phyloP scores from a whole-genome alignment of 2,113 vertebrate genomes.

The Manacus vitellinus region DNA sequence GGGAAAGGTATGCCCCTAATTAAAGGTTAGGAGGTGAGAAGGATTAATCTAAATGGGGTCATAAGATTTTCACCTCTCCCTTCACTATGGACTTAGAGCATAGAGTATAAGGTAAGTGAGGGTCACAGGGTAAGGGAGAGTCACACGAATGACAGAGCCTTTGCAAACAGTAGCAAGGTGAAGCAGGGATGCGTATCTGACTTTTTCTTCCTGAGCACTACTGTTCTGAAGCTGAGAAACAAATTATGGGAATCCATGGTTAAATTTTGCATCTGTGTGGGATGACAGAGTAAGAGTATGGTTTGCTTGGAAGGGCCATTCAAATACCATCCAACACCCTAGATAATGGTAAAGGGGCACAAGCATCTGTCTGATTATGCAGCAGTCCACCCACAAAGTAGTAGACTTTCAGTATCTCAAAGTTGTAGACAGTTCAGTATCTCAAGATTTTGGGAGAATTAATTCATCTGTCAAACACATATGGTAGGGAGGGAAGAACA shows the following conservation, averaged over 20 bases:
- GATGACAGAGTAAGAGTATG: background rate
- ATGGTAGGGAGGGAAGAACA: background rate
- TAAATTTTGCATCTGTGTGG: background rate
- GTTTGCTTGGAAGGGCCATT: background rate
- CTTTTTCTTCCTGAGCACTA: background rate
- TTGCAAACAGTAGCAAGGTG: background rate
- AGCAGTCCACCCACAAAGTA: background rate
- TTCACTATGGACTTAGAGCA: background rate
- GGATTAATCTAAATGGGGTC: slow-evolving; percentile 14
- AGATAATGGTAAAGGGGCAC: background rate
- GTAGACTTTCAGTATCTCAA: no score
- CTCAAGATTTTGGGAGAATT: background rate
- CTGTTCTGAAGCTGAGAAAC: background rate
- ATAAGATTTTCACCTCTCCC: background rate
- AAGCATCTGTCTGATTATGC: background rate
- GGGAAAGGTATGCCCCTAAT: background rate
- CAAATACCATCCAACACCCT: background rate
- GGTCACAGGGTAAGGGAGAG: background rate
- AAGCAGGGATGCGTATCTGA: background rate
- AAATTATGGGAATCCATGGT: background rate
- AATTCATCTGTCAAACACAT: background rate
- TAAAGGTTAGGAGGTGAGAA: background rate
- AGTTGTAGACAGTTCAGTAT: background rate
- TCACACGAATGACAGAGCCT: background rate
- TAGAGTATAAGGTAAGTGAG: background rate